Conservation (phyloP, 2,797 vertebrate genomes). For the Enteromius argenteus region DNA sequence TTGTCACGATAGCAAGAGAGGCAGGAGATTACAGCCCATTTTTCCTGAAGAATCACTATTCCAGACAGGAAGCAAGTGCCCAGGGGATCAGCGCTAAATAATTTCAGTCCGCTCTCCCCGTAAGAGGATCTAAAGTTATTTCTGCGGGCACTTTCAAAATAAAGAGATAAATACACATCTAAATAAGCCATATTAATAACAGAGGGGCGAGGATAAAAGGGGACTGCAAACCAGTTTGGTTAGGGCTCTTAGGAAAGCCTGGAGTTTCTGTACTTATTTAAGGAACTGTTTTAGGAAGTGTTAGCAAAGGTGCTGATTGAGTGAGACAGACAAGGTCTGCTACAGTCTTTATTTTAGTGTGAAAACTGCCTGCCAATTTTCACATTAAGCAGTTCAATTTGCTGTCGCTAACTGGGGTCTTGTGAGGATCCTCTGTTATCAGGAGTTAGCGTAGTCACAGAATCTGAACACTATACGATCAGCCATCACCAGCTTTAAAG, state of each 20-base stretch:
- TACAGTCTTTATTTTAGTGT: slow-evolving; percentile 6
- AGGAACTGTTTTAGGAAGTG: slow-evolving; percentile 37
- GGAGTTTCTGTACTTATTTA: slow-evolving; percentile 38
- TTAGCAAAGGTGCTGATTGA: slow-evolving; percentile 49
- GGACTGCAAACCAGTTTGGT: background rate
- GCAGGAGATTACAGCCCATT: slow-evolving; percentile 15
- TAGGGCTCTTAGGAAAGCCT: slow-evolving; percentile 3
- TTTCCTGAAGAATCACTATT: slow-evolving; percentile 41
- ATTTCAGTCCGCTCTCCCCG: slow-evolving; percentile 37
- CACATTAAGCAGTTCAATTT: slow-evolving; percentile 52
- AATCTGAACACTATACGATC: slow-evolving; percentile 1
- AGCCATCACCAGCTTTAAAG: background rate
- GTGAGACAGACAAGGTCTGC: slow-evolving; percentile 32
- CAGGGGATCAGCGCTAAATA: slow-evolving; percentile 42
- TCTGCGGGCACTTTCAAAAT: slow-evolving; percentile 47
- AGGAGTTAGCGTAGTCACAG: slow-evolving; percentile 21
- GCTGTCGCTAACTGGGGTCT: slow-evolving; percentile 17
- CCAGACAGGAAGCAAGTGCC: slow-evolving; percentile 49
- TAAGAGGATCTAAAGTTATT: slow-evolving; percentile 53
- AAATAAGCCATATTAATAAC: slow-evolving; percentile 40
- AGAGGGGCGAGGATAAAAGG: background rate
- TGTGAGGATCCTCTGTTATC: slow-evolving; percentile 28
- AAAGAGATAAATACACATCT: slow-evolving; percentile 52
- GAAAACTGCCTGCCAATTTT: slow-evolving; percentile 47
- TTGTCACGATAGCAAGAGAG: slow-evolving; percentile 31